Evolutionary conservation across 2,888 invertebrate genomes (phyloP).

Genomic region (Hetaerina titia): DNA sequence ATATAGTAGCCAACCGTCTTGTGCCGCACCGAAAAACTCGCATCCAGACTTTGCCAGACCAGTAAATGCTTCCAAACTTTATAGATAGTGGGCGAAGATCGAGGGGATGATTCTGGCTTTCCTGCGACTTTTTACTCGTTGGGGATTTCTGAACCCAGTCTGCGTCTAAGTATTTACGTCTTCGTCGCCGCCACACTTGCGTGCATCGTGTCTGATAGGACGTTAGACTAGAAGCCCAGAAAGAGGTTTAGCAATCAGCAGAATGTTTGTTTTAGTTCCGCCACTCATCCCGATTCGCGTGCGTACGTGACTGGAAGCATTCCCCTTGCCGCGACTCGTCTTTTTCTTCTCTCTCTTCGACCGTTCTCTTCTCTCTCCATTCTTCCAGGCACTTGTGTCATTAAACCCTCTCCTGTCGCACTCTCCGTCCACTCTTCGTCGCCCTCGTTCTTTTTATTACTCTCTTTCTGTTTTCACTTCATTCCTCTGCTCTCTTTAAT

Average conservation of each 20-base stretch:
- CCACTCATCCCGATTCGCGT: conserved; percentile 14
- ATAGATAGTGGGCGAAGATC: neutral
- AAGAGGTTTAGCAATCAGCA: conserved; percentile 32
- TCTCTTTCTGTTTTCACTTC: neutral
- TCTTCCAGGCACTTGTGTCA: neutral
- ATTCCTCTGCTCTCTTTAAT: neutral
- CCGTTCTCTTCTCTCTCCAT: neutral
- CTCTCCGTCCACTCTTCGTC: neutral
- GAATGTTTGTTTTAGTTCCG: conserved; percentile 29
- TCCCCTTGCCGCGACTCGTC: neutral
- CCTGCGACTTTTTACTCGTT: neutral
- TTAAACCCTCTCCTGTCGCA: neutral
- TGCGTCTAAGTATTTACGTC: neutral
- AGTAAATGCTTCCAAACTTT: neutral
- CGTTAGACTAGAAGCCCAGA: conserved; percentile 23
- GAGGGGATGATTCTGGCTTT: neutral
- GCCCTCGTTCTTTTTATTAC: neutral
- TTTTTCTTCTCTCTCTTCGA: neutral
- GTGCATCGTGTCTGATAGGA: neutral
- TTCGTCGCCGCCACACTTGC: conserved; percentile 24
- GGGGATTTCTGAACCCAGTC: neutral
- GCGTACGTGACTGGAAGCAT: conserved; percentile 60
- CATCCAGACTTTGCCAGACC: no score
- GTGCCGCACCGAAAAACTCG: neutral
- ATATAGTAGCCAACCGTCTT: neutral